Conservation (phyloP, 2,888 invertebrate species). For the Charanyca ferruginea region DNA sequence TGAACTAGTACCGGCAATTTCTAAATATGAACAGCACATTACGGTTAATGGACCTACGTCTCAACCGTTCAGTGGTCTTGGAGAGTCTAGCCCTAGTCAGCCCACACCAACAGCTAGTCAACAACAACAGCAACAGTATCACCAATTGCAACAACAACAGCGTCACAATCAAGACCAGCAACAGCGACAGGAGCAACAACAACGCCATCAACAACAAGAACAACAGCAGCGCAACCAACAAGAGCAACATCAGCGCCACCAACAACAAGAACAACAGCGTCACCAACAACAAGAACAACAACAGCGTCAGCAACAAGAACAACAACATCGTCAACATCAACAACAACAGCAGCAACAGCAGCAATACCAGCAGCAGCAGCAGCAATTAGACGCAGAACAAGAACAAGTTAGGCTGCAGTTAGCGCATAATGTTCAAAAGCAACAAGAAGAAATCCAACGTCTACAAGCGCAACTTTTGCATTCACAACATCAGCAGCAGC, state of each 20-base stretch:
- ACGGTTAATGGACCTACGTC: slow-evolving; percentile 88
- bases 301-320: slow-evolving; percentile 61
- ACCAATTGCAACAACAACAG: slow-evolving; percentile 60
- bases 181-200: slow-evolving; percentile 58
- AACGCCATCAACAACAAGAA: slow-evolving; percentile 62
- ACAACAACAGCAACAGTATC: slow-evolving; percentile 61
- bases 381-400: slow-evolving; percentile 81
- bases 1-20: slow-evolving; percentile 94
- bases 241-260: slow-evolving; percentile 66
- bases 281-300: slow-evolving; percentile 64
- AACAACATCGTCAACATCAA: slow-evolving; percentile 58
- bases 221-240: slow-evolving; percentile 58
- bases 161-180: slow-evolving; percentile 60
- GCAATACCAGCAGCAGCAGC: slow-evolving; percentile 68
- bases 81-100: slow-evolving; percentile 70
- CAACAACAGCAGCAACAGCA: slow-evolving; percentile 67
- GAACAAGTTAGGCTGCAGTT: slow-evolving; percentile 84
- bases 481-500: slow-evolving; percentile 83
- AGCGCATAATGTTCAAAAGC: slow-evolving; percentile 88
- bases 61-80: slow-evolving; percentile 76
- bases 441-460: slow-evolving; percentile 89
- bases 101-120: slow-evolving; percentile 64
- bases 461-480: slow-evolving; percentile 83
- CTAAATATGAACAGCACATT: slow-evolving; percentile 95
- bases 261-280: slow-evolving; percentile 56